These are phyloP conservation scores for Chaetodon auriga DNA, from an alignment of 2,113 vertebrate species.

Conservation along the genomic window DNA sequence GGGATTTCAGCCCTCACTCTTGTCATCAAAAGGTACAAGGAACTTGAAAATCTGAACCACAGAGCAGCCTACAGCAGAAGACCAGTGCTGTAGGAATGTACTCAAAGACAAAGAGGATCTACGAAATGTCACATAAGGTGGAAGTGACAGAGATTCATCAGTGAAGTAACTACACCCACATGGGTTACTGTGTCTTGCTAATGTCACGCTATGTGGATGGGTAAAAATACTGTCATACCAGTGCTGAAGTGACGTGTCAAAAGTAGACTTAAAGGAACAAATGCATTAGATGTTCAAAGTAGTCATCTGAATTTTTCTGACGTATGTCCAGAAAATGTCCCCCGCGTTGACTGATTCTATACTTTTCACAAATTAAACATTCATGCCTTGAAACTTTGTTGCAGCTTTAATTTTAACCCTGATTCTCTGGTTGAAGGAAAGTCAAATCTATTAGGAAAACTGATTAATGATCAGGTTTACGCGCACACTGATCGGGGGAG, in stretches of 20 bases:
- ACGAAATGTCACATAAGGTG: not conserved
- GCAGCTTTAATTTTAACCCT: not conserved
- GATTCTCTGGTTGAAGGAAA: not conserved
- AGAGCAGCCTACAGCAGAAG: not conserved
- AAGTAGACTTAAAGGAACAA: not conserved
- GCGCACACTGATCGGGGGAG: conserved; percentile 10
- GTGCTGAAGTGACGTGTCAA: not conserved
- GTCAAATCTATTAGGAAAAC: conserved; percentile 8
- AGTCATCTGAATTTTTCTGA: not conserved
- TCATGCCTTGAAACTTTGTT: not conserved
- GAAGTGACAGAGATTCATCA: not conserved
- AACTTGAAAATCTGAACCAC: not conserved
- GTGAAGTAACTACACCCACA: not conserved
- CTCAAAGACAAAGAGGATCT: not conserved
- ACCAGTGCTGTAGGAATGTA: not conserved
- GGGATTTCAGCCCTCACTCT: not conserved
- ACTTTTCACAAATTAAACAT: not conserved
- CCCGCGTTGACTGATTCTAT: not conserved
- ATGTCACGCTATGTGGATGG: not conserved
- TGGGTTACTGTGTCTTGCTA: not conserved
- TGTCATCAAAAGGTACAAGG: not conserved
- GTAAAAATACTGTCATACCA: not conserved
- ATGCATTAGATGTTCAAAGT: not conserved
- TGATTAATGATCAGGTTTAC: conserved; percentile 25
- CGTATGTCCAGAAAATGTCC: not conserved